Base-by-base conservation (phyloP, 2,888 invertebrate genomes). In the Prosopocoilus inquinatus region DNA sequence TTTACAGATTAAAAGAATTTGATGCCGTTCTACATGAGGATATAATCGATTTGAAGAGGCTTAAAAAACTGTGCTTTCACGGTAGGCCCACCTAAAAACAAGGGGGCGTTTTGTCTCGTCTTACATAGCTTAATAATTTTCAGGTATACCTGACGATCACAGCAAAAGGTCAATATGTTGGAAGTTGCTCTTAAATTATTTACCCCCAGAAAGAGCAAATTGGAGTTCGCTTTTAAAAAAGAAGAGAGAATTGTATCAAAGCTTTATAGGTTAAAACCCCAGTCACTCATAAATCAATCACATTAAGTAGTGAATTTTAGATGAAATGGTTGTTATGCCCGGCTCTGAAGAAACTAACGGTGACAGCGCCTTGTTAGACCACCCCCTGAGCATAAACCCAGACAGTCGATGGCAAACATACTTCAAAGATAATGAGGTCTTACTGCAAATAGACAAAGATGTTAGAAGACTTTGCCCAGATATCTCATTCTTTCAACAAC, bases 361-460 rank as follows among this genome's bases (percentile, higher is more conserved):
- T 1, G 85, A 86, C 68, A 84, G 84, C 8, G 84, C 84, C 2
- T 69, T 78, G 48, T 81, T 81, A 36, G 94, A 94, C 75, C 92
- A 99, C 84, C 99, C 98, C 0, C 79, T 99, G 49, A 96, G 92
- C 75, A 88, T 91, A n/a, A 93, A 91, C 67, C 96, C 97, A 0
- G 91, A 94, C 65, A 96, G 96, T 73, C 89, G 94, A 46, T 99
- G 99, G 99, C 89, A 89, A 68, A 89, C 89, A 2, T 98, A 89
- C 77, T 99, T 99, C 78, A 93, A 91, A 75, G 98, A 99, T 75
- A 99, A 99, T 76, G 96, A 98, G 79, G 95, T 97, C 57, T 79
- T 99, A 38, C 78, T 96, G 41, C 99, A 99, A 82, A 98, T 99
- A 67, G 97, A 98, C 76, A 98, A 97, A 76, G 96, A 97, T 78